Percentiles rank a stretch among this genome's conserved stretches.
Evolutionary conservation across 2,888 invertebrate species (phyloP).

Genomic region (Nomada hirtipes): DNA sequence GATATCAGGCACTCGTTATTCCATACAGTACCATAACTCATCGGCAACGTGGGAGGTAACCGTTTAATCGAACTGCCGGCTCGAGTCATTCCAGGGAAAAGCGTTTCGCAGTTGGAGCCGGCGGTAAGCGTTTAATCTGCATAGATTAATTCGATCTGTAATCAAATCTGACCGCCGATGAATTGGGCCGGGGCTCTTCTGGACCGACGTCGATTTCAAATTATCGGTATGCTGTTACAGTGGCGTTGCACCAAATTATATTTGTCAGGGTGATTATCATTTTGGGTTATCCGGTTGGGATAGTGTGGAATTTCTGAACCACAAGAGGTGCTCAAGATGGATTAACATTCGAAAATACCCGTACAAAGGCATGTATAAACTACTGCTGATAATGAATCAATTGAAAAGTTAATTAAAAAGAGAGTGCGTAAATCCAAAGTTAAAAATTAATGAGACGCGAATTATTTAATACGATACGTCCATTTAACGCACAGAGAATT

Average conservation of each 20-base stretch:
- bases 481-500: too few species aligned
- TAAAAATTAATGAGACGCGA: too few species aligned
- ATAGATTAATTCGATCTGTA: constrained; percentile 61
- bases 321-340: too few species aligned
- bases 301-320: background rate
- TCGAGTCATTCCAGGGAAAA: constrained; percentile 48
- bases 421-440: too few species aligned
- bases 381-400: too few species aligned
- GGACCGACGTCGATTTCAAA: constrained; percentile 42
- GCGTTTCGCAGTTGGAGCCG: constrained; percentile 44
- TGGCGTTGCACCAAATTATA: constrained; percentile 24
- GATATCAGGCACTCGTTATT: constrained; percentile 64
- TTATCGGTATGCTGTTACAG: constrained; percentile 40
- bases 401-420: too few species aligned
- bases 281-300: background rate
- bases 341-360: background rate
- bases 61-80: constrained; percentile 51
- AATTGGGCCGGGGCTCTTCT: constrained; percentile 46
- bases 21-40: constrained; percentile 45
- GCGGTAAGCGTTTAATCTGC: constrained; percentile 58
- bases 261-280: constrained; percentile 15
- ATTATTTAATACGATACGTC: too few species aligned
- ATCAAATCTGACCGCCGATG: constrained; percentile 60
- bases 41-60: constrained; percentile 12
- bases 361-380: too few species aligned